phyloP scores from a whole-genome alignment of 1,140 invertebrate species.

The Onthophagus taurus region DNA sequence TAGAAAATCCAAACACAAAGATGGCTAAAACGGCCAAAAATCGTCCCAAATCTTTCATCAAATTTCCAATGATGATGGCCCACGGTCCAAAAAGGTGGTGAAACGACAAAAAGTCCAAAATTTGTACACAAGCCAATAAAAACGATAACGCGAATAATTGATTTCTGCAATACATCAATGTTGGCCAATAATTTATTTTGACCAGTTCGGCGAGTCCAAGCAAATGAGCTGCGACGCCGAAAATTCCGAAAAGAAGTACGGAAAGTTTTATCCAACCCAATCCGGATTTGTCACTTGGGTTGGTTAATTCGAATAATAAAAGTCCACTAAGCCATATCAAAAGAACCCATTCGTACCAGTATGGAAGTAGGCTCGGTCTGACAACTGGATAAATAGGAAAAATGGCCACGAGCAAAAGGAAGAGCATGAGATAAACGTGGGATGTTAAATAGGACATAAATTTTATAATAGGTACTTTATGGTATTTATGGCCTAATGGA shows the following conservation, averaged over 20 bases:
- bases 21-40: constrained; percentile 95
- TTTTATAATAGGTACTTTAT: constrained; percentile 96
- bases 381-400: constrained; percentile 79
- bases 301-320: constrained; percentile 90
- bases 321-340: constrained; percentile 93
- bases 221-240: constrained; percentile 85
- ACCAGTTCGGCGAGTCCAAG: constrained; percentile 60
- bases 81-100: constrained; percentile 98
- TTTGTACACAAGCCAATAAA: constrained; percentile 91
- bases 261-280: constrained; percentile 88
- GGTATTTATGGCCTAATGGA: constrained; percentile 89
- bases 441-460: constrained; percentile 99
- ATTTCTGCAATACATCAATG: constrained; percentile 85
- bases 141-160: constrained; percentile 93
- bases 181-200: constrained; percentile 62
- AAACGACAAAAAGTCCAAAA: constrained; percentile 94
- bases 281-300: constrained; percentile 90
- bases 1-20: constrained; percentile 97
- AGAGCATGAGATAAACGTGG: constrained; percentile 92
- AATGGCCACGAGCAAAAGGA: constrained; percentile 85
- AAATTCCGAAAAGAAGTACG: constrained; percentile 84
- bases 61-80: constrained; percentile 85
- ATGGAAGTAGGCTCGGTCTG: constrained; percentile 59
- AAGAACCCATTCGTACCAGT: constrained; percentile 95
- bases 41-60: constrained; percentile 85